Base-by-base conservation (phyloP, 2,113 vertebrate species). In the Ophiodon elongatus region DNA sequence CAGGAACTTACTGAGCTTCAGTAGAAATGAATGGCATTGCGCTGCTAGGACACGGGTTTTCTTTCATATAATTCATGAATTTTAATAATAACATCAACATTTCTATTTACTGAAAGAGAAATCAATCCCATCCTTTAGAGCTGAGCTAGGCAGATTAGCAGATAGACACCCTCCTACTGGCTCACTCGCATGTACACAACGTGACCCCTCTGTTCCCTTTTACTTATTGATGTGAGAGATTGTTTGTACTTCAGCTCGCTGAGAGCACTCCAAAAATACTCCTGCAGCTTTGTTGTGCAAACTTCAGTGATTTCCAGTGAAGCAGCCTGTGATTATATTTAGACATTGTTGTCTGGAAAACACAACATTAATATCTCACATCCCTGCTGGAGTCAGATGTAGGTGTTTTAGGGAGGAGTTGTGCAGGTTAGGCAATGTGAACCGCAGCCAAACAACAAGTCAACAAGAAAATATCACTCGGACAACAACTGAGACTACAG, bases 221-320 rank as follows among this genome's bases (percentile, higher is more conserved):
- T 41, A 91, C 65, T 93, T 93, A 91, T 86, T 92, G 76, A 92
- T 91, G 90, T 76, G 62, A 59, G 80, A 54, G 62, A 43, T 69
- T 69, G 82, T 71, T 59, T 52, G 43, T 59, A 19, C 29, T 77
- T 73, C 52, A 82, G 76, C 62, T 78, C 31, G 9, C 73, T 80
- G 66, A 91, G 68, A 80, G 73, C 69, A 2, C 1, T 78, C 78
- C 67, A 87, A 71, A 89, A 88, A 87, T 86, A 91, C 74, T 82
- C 60, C 8, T 35, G 43, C 10, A 62, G 74, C 81, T 85, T 73
- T 73, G 59, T 79, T 73, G 71, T 67, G 37, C 23, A 56, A 62
- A 69, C 71, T 54, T 41, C 59, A 66, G 67, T 14, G 57, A 33
- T 31, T 65, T 50, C 59, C 63, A 57, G 21, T 23, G 13, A 64